A percentile compares a stretch with the other conserved stretches of the same genome.
Evolutionary conservation across 1,140 invertebrate genomes (phyloP).

Genomic region (Drosophila suzukii): DNA sequence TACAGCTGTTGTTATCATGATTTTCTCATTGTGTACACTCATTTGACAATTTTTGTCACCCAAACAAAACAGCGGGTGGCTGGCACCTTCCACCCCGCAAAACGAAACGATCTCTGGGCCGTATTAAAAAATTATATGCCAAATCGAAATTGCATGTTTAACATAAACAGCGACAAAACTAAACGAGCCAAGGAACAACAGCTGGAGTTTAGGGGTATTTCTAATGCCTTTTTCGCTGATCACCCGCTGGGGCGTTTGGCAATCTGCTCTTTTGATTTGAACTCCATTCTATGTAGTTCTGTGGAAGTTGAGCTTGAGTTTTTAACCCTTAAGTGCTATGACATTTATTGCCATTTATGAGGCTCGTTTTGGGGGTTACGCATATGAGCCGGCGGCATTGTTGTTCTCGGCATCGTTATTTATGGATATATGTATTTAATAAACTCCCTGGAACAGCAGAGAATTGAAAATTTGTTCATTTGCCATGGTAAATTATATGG

Average conservation of each 20-base stretch:
- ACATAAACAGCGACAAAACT: constrained; percentile 68
- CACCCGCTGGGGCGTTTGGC: constrained; percentile 58
- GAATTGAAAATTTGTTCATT: constrained; percentile 55
- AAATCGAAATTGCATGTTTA: constrained; percentile 82
- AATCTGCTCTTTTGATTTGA: constrained; percentile 64
- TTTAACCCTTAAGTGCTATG: constrained; percentile 76
- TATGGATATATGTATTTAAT: constrained; percentile 73
- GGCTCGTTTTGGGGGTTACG: constrained; percentile 73
- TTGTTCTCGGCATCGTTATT: constrained; percentile 57
- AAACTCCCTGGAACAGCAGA: constrained; percentile 33
- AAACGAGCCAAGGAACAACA: constrained; percentile 33
- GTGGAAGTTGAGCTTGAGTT: constrained; percentile 8
- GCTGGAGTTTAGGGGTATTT: constrained; percentile 42
- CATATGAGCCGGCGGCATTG: constrained; percentile 51
- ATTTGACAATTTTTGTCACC: constrained; percentile 82
- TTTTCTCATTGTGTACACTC: constrained; percentile 35
- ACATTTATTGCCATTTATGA: constrained; percentile 79
- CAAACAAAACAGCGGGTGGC: constrained; percentile 66
- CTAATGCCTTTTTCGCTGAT: constrained; percentile 62
- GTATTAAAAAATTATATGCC: constrained; percentile 82
- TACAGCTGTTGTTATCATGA: background rate
- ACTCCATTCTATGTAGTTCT: constrained; percentile 13
- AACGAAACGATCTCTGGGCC: constrained; percentile 3
- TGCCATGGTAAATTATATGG: constrained; percentile 62
- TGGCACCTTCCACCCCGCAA: constrained; percentile 8